Base-by-base conservation (phyloP, 2,888 invertebrate genomes). In the Panopea generosa region DNA sequence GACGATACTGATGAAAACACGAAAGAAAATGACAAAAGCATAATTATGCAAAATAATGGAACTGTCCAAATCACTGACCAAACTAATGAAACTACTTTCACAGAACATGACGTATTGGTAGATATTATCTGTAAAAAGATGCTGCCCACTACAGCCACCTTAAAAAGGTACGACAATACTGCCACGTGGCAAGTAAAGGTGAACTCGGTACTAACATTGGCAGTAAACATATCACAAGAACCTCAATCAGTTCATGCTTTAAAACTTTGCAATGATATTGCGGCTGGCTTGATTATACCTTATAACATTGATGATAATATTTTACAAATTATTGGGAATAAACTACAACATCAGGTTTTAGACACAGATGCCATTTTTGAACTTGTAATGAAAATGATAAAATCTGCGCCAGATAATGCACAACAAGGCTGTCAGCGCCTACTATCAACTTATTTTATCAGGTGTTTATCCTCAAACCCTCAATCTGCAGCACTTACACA, bases 381-480 rank as follows among this genome's bases (percentile, higher is more conserved):
- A 24, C 18, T 52, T 14, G 7, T 62, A 14, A 3, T 22, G 16
- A 7, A 50, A 4, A 38, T 62, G n/a, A 18, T 52, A 20, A 14
- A 50, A 1, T 11, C 20, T 14, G 16, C 62, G n/a, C 7, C 26
- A 38, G 11, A 9, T 29, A 9, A 38, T 7, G 18, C 38, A 22
- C 14, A 6, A 20, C 1, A 18, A 4, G 45, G 22, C 1, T 45
- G 49, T 26, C 56, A 65, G 40, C 59, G 73, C 43, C 38, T 56
- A 14, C 6, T 73, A 7, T 38, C 65, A n/a, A 60, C 52, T 27
- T 77, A 65, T 29, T 66, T 73, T 16, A 53, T 69, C 1, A 62
- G 73, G 11, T 77, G 77, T 14, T 18, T 77, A 6, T 57, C 52
- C 0, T 45, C 65, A 27, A 38, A 77, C 47, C 61, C 72, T 20